These are phyloP conservation scores for Picathartes gymnocephalus DNA, from an alignment of 2,113 vertebrate genomes.

Conservation along the genomic window DNA sequence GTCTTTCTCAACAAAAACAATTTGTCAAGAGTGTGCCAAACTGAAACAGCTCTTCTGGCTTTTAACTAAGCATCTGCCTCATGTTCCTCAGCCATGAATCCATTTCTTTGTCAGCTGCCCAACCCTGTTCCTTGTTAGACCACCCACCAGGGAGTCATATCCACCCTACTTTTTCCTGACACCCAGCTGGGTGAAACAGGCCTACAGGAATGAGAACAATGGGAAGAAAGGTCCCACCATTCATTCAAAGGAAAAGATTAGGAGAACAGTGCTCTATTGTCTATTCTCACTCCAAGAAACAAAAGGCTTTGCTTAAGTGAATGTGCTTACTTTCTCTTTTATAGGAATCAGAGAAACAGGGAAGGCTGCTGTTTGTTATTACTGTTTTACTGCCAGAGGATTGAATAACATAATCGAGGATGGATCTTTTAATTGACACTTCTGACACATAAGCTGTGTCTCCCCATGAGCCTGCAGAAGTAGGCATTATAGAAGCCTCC, in stretches of 20 bases:
- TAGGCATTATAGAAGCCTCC: background rate
- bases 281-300: background rate
- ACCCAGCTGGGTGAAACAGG: background rate
- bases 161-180: background rate
- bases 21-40: background rate
- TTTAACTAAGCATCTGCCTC: background rate
- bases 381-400: background rate
- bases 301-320: background rate
- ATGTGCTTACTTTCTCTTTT: background rate
- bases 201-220: background rate
- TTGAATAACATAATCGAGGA: background rate
- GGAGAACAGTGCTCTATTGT: background rate
- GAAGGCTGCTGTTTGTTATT: background rate
- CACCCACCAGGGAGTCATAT: background rate
- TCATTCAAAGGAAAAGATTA: background rate
- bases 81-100: background rate
- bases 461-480: background rate
- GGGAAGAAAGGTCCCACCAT: background rate
- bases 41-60: background rate
- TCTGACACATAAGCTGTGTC: background rate
- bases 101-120: background rate
- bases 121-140: background rate
- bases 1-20: background rate
- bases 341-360: background rate
- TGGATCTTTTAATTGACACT: background rate